These are phyloP conservation scores for Platanista minor DNA, from an alignment of 2,113 vertebrate genomes.

Conservation along the genomic window DNA sequence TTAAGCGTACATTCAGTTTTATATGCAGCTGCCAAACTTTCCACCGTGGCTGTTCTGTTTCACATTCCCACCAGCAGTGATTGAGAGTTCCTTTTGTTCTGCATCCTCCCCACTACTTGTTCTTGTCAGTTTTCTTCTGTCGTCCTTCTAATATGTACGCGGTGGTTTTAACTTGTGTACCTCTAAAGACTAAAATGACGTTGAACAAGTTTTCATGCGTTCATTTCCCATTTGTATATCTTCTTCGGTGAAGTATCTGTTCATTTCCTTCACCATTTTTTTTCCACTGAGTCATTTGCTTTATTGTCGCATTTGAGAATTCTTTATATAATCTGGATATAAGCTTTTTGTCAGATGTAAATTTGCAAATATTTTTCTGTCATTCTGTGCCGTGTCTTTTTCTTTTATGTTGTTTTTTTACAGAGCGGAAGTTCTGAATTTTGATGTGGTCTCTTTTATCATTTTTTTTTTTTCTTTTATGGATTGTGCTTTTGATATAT, in stretches of 20 bases:
- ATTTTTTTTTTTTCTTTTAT: background rate
- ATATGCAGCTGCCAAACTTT: background rate
- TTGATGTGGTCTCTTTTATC: background rate
- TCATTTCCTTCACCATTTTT: background rate
- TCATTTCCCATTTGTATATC: background rate
- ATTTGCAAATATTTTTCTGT: background rate
- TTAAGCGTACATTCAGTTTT: background rate
- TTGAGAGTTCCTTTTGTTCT: background rate
- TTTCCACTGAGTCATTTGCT: background rate
- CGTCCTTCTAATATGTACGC: accelerated
- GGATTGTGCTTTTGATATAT: background rate
- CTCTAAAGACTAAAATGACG: background rate
- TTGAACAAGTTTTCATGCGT: background rate
- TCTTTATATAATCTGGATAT: background rate
- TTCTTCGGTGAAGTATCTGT: background rate
- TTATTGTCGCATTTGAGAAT: background rate
- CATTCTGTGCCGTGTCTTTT: background rate
- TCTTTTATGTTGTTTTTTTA: background rate
- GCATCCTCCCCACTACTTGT: background rate
- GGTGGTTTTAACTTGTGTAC: background rate
- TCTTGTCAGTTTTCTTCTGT: background rate
- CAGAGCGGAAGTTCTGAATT: background rate
- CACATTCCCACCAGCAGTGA: background rate
- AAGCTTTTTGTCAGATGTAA: background rate
- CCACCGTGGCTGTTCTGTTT: background rate